Percentiles rank a stretch among this genome's conserved stretches.
Conservation (phyloP, 2,113 vertebrate species). For the Oxygymnocypris stewartii region DNA sequence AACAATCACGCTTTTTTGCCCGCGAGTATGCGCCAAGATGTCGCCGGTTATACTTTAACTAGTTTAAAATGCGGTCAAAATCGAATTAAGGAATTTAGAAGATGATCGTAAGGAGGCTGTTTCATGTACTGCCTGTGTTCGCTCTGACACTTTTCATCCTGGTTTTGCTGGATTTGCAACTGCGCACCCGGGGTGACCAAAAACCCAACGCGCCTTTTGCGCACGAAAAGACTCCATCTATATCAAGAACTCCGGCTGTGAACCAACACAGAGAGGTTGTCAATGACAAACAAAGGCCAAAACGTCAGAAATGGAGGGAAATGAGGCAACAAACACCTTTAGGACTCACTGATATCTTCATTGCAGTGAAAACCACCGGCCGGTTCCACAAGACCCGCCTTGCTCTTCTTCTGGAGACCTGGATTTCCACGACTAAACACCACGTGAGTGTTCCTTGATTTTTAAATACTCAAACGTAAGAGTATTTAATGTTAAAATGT, state of each 20-base stretch:
- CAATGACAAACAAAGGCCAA: not conserved
- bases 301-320: not conserved
- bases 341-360: slow-evolving; percentile 79
- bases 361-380: slow-evolving; percentile 87
- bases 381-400: slow-evolving; percentile 85
- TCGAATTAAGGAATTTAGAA: not conserved
- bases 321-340: slow-evolving; percentile 30
- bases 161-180: slow-evolving; percentile 68
- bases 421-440: slow-evolving; percentile 83
- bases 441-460: slow-evolving; percentile 75
- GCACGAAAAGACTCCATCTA: not conserved
- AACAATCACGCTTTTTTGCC: not conserved
- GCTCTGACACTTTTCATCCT: slow-evolving; percentile 65
- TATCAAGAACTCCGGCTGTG: not conserved
- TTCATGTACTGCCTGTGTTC: slow-evolving; percentile 60
- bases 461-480: not conserved
- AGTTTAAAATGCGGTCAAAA: not conserved
- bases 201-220: not conserved
- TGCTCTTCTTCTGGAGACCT: slow-evolving; percentile 85
- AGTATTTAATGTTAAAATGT: not conserved
- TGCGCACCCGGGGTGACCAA: slow-evolving; percentile 53
- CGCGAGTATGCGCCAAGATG: not conserved
- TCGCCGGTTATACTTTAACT: not conserved
- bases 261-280: not conserved
- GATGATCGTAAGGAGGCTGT: slow-evolving; percentile 45